Base-by-base conservation (phyloP, 2,888 invertebrate genomes). In the Tolmerus cingulatus region DNA sequence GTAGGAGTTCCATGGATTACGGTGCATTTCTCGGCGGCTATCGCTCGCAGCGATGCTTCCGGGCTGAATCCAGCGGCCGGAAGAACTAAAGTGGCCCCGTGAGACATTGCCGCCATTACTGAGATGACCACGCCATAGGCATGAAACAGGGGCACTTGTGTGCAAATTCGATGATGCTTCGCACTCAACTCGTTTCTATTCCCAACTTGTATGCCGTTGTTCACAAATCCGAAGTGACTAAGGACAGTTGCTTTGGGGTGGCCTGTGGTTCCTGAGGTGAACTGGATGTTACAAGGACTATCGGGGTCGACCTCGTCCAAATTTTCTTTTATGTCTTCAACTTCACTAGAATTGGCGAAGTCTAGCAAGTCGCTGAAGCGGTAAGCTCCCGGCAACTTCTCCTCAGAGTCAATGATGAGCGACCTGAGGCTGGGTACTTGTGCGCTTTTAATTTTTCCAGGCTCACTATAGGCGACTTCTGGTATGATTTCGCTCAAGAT, bases 231-330 rank as follows among this genome's bases (percentile, higher is more conserved):
- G 90, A 95, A 95, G 91, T 98, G 97, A 2, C 95, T 94, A 0
- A 96, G 90, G 0, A 95, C 91, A 0, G 96, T 94, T 1, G 96
- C 97, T 92, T 98, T 98, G 0, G 97, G 96, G 57, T 92, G 90
- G 1, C 94, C 94, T 0, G 97, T 97, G 0, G 97, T 97, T 23
- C 97, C 97, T 0, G 97, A 97, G 0, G 97, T 97, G 90, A 97
- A 97, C 91, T 97, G 95, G 89, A 98, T 95, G 91, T 96, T 97
- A 89, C 95, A 95, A 0, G 95, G 94, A 74, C 19, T 9, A 91
- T 96, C 95, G 51, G 96, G 95, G 81, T 94, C 93, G 14, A 97
- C 93, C 0, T 91, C 89, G 0, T 92, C 89, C 90, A 95, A 95
- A n/a, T 94, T 57, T 3, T 89, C 88, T 2, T 77, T 14, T 8